A percentile compares a stretch with the other conserved stretches of the same genome.
These are phyloP conservation scores for Parnassius apollo DNA, from an alignment of 2,888 invertebrate species.

Conservation along the genomic window DNA sequence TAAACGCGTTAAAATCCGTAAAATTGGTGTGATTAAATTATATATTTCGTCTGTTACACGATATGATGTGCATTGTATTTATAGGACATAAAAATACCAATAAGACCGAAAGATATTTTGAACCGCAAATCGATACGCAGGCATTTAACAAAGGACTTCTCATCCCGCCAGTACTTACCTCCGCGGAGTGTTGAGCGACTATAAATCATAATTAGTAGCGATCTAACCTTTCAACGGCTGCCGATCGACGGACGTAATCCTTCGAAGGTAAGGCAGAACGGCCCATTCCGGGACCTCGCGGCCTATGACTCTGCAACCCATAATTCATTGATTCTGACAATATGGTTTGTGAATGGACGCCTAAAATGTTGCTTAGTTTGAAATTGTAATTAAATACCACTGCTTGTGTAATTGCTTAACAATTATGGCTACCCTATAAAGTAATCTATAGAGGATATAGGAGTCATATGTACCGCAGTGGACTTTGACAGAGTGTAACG, in stretches of 20 bases:
- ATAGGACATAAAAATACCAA: neutral
- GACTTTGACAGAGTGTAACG: too few relatives aligned
- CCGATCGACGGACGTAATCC: slow-evolving; percentile 63
- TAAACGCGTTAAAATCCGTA: too few relatives aligned
- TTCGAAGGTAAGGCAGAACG: slow-evolving; percentile 28
- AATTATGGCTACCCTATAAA: too few relatives aligned
- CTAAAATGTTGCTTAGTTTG: slow-evolving; percentile 27
- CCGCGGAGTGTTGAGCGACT: slow-evolving; percentile 21
- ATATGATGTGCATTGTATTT: too few relatives aligned
- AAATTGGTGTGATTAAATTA: too few relatives aligned
- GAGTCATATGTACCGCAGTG: too few relatives aligned
- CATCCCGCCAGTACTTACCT: slow-evolving; percentile 22
- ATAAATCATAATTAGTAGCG: slow-evolving; percentile 75
- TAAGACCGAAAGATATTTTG: neutral
- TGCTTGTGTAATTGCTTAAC: too few relatives aligned
- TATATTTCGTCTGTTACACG: too few relatives aligned
- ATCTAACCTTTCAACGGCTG: slow-evolving; percentile 68
- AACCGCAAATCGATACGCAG: slow-evolving; percentile 22
- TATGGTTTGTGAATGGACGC: slow-evolving; percentile 27
- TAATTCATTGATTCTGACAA: slow-evolving; percentile 55
- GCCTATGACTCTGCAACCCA: slow-evolving; percentile 48
- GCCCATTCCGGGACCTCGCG: slow-evolving; percentile 35
- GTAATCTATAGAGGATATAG: too few relatives aligned
- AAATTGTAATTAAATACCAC: neutral
- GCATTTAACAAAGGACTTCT: slow-evolving; percentile 19